Percentiles rank a stretch among this genome's conserved stretches.
Conservation (phyloP, 2,113 vertebrate genomes). For the Osmerus eperlanus region DNA sequence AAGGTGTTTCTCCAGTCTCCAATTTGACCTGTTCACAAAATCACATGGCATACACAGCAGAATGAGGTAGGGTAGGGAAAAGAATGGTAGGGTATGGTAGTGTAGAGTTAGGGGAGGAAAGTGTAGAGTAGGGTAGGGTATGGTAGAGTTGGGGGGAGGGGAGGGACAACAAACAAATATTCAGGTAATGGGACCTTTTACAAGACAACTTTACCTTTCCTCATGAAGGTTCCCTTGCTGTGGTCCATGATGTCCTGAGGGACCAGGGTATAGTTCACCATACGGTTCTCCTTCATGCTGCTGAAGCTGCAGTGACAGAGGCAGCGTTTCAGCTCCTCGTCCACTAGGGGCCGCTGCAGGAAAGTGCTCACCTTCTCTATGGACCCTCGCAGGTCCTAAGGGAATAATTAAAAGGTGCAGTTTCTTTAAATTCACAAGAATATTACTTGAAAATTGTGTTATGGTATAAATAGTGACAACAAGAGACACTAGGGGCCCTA, state of each 20-base stretch:
- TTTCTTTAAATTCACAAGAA: too few species aligned
- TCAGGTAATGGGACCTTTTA: not conserved
- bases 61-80: not conserved
- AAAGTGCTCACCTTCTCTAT: conserved; percentile 69
- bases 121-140: too few species aligned
- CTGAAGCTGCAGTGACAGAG: conserved; percentile 74
- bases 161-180: too few species aligned
- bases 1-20: conserved; percentile 81
- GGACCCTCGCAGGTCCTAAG: conserved; percentile 68
- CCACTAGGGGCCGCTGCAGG: conserved; percentile 65
- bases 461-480: too few species aligned
- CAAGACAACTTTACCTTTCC: conserved; percentile 72
- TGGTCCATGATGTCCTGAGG: conserved; percentile 78
- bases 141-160: too few species aligned
- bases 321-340: conserved; percentile 58
- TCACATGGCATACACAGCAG: not conserved
- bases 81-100: not conserved
- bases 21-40: conserved; percentile 63
- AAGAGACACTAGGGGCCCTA: too few species aligned
- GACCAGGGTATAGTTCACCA: conserved; percentile 78
- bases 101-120: too few species aligned
- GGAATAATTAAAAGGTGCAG: not conserved
- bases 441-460: too few species aligned
- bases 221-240: conserved; percentile 79
- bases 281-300: conserved; percentile 78